Base-by-base conservation (phyloP, 2,888 invertebrate species). In the Pristionchus mayeri region DNA sequence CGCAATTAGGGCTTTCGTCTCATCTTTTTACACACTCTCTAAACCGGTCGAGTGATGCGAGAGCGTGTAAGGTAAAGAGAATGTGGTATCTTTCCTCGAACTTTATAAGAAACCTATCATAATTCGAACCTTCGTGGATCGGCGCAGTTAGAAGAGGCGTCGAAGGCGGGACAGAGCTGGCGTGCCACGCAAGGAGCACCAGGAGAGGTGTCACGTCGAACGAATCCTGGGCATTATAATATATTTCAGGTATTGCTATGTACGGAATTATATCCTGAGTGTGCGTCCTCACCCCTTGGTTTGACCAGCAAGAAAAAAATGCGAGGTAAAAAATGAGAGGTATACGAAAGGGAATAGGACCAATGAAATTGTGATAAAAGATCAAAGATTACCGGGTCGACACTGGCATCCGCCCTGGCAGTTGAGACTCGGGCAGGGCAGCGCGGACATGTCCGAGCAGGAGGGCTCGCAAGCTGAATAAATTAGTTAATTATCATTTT, bases 341-440 rank as follows among this genome's bases (percentile, higher is more conserved):
- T n/a, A n/a, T n/a, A n/a, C n/a, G n/a, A n/a, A n/a, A n/a, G n/a
- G 13, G 44, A 57, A 21, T 7, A 57, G 57, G 21, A 18, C 7
- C 57, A 57, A 57, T 57, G 7, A 57, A 57, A 57, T 44, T 57
- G 57, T 24, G 21, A 57, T 57, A 7, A 57, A 18, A 57, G 57
- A 57, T 57, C 57, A 57, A 57, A 57, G 57, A 57, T 57, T 54
- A 88, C 89, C 89, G 54, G 90, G 90, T 30, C 87, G 50, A 52
- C 90, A 90, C 52, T 87, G 86, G 54, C 90, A 90, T 57, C 90
- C 90, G 1, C 88, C 86, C 40, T 86, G 85, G 57, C 90, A 90
- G 21, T 84, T 83, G 21, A 88, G 86, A 18, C 86, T 21, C 3
- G 89, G 88, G 81, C 90, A 90, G 1, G 89, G 86, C 0, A 87